A percentile compares a stretch with the other conserved stretches of the same genome.
Conservation (phyloP, 1,140 invertebrate genomes). For the Drosophila funebris region DNA sequence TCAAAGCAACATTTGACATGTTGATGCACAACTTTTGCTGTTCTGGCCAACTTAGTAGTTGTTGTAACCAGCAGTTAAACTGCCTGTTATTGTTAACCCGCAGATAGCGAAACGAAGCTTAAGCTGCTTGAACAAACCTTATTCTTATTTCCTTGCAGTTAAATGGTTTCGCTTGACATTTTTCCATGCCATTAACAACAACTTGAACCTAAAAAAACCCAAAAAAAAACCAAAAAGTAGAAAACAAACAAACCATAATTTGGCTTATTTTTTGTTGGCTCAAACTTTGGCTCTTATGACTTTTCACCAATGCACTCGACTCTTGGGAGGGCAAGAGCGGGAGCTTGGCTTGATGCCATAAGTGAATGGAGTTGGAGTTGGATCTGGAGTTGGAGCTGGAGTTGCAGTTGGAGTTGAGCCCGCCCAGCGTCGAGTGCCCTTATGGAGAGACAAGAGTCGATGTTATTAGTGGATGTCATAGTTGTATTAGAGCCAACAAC, state of each 20-base stretch:
- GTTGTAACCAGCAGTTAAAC: neutral
- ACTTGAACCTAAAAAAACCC: slow-evolving; percentile 43
- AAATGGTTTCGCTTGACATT: slow-evolving; percentile 64
- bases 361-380: slow-evolving; percentile 60
- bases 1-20: too few species aligned
- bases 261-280: slow-evolving; percentile 9
- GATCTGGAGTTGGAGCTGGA: slow-evolving; percentile 30
- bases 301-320: slow-evolving; percentile 79
- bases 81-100: neutral
- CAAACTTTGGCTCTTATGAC: slow-evolving; percentile 52
- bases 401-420: slow-evolving; percentile 13
- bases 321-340: slow-evolving; percentile 28
- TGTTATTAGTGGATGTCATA: slow-evolving; percentile 78
- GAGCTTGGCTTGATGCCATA: slow-evolving; percentile 40
- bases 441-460: slow-evolving; percentile 27
- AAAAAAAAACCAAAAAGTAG: neutral
- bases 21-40: too few species aligned
- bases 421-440: slow-evolving; percentile 54
- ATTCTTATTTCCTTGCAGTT: slow-evolving; percentile 42
- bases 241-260: slow-evolving; percentile 8
- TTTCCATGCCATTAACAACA: slow-evolving; percentile 73
- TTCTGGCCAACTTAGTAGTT: too few species aligned
- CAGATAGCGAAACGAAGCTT: slow-evolving; percentile 4
- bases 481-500: slow-evolving; percentile 41
- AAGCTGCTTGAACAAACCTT: slow-evolving; percentile 37